Evolutionary conservation across 2,113 vertebrate genomes (phyloP), one percentile per base, ranked within the genome.

Genomic region (Albula glossodonta): DNA sequence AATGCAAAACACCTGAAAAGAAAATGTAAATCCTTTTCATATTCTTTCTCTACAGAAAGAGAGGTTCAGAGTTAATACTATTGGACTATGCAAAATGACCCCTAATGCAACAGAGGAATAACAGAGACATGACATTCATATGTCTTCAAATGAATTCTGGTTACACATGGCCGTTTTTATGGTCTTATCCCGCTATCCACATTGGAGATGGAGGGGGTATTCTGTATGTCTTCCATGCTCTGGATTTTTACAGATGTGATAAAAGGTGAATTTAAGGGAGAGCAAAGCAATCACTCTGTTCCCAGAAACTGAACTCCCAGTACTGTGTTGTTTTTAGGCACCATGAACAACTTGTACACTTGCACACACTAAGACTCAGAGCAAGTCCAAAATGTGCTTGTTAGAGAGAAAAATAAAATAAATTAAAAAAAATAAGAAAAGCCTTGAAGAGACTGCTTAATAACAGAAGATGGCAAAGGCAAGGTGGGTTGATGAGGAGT

Each of bases 381-480:
- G 66, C 25, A 1, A 82, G 52, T 17, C 57, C 81, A 57, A 81
- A 70, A 53, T 11, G 79, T 70, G 83, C 41, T 85, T 57, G 51
- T 82, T 74, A 79, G 82, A 53, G 77, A 86, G 86, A 88, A 88
- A 92, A 90, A 89, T 81, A 88, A 87, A 88, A 90, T 86, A 41
- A 41, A 41, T 87, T 88, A 77, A 77, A 89, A 87, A 85, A 80
- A 78, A 31, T 57, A 51, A 41, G 48, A 51, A n/a, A 70, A 49
- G 78, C 48, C 13, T 49, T 50, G 78, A 79, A 79, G 1, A 49
- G 19, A 49, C 70, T 74, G 70, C n/a, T 25, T 31, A 74, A 11
- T 31, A 78, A 66, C 78, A 88, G 31, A 90, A 84, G 82, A 89
- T 78, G 90, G 89, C 88, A 91, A 84, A 88, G 89, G 56, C 90